Conservation (phyloP, 1,140 invertebrate genomes). For the Atopsyche davidsoni region DNA sequence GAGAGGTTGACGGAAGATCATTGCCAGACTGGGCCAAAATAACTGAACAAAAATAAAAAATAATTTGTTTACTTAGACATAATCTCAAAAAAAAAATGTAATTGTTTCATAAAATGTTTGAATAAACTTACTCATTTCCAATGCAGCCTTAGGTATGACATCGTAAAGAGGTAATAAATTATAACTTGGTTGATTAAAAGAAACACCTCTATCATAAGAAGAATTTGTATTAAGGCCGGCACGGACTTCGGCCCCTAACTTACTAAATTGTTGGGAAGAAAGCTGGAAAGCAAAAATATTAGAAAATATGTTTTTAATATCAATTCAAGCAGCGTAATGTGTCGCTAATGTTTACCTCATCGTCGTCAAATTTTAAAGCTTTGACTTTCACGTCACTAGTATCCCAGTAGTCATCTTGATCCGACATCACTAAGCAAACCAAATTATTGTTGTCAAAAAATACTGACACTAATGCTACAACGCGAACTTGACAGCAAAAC, state of each 20-base stretch:
- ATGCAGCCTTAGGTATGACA: slow-evolving; percentile 21
- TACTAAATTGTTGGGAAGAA: slow-evolving; percentile 24
- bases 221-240: slow-evolving; percentile 20
- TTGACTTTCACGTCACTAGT: slow-evolving; percentile 22
- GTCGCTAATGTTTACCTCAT: slow-evolving; percentile 17
- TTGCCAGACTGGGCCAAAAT: slow-evolving; percentile 21
- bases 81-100: neutral
- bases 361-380: slow-evolving; percentile 27
- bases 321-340: neutral
- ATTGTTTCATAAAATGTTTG: neutral
- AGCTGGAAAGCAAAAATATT: slow-evolving; percentile 11
- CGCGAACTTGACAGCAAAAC: too few relatives aligned
- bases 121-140: slow-evolving; percentile 20
- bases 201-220: slow-evolving; percentile 5
- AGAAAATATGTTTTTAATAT: neutral
- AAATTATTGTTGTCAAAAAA: too few relatives aligned
- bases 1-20: neutral
- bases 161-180: slow-evolving; percentile 15
- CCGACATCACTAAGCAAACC: too few relatives aligned
- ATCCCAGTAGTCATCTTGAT: slow-evolving; percentile 28
- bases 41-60: slow-evolving; percentile 18
- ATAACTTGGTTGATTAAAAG: slow-evolving; percentile 12
- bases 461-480: too few relatives aligned
- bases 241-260: slow-evolving; percentile 27
- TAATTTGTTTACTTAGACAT: neutral